Evolutionary conservation across 2,113 vertebrate genomes (phyloP).

Genomic region (Haemorhous mexicanus): DNA sequence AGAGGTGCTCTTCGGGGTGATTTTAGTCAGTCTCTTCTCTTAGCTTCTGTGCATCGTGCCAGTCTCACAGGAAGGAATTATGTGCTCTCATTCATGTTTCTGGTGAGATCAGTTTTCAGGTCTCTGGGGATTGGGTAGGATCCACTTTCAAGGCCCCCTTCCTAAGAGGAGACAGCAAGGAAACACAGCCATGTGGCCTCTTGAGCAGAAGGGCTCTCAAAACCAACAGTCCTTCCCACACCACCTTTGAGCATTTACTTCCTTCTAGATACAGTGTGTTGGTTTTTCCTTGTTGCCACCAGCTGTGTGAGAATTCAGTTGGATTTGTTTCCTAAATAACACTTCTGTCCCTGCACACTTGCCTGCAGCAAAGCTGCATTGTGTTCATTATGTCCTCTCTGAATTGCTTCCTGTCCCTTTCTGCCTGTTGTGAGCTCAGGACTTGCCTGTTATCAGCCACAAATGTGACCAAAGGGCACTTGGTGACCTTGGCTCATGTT

Average conservation of each 20-base stretch:
- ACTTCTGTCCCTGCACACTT: neutral
- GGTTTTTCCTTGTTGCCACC: neutral
- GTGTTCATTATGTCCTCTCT: neutral
- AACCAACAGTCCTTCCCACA: neutral
- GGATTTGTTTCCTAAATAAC: neutral
- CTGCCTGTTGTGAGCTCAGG: neutral
- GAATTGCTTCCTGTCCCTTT: neutral
- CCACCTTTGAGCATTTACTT: neutral
- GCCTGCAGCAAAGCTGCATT: neutral
- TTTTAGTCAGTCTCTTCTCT: neutral
- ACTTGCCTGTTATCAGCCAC: neutral
- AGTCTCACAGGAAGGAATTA: neutral
- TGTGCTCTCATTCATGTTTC: fast-evolving
- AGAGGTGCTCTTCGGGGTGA: neutral
- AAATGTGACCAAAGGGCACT: neutral
- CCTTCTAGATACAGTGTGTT: neutral
- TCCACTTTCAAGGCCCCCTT: neutral
- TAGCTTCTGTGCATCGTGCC: fast-evolving
- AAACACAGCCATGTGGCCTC: neutral
- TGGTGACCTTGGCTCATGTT: fast-evolving
- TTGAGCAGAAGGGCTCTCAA: neutral
- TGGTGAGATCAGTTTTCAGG: neutral
- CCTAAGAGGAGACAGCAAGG: neutral
- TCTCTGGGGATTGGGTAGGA: neutral
- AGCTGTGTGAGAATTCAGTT: neutral